phyloP scores from a whole-genome alignment of 2,797 vertebrate species.

The Phalanger gymnotis region DNA sequence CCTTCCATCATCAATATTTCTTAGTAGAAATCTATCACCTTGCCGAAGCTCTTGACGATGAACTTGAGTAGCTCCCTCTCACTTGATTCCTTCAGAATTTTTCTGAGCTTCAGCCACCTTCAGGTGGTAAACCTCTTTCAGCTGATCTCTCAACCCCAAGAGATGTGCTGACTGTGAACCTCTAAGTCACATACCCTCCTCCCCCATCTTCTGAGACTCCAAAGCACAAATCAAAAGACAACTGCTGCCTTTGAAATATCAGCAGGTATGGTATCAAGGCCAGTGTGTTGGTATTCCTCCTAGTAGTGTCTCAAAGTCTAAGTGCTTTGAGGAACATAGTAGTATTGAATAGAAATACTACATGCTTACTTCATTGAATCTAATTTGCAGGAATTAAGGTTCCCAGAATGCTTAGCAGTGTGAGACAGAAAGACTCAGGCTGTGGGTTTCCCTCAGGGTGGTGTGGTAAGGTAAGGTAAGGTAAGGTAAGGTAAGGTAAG shows the following conservation, averaged over 20 bases:
- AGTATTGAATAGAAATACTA: background rate
- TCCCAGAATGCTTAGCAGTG: background rate
- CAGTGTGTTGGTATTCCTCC: background rate
- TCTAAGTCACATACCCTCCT: background rate
- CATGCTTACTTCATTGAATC: background rate
- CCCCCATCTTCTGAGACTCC: background rate
- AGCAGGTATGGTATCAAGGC: background rate
- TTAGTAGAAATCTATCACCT: background rate
- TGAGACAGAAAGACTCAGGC: background rate
- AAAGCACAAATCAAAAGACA: background rate
- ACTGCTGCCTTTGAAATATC: background rate
- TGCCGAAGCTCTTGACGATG: background rate
- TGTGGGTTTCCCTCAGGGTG: background rate
- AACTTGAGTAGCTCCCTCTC: background rate
- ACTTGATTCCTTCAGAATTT: background rate
- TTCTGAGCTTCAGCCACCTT: background rate
- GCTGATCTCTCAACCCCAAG: background rate
- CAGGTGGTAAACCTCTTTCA: background rate
- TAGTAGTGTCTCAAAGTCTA: background rate
- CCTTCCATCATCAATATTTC: background rate
- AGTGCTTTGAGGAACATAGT: background rate
- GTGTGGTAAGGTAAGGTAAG: no score
- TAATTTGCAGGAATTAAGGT: background rate
- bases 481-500: background rate
- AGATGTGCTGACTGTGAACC: background rate